Conservation (phyloP, 2,888 invertebrate species). For the Nomada fabriciana region DNA sequence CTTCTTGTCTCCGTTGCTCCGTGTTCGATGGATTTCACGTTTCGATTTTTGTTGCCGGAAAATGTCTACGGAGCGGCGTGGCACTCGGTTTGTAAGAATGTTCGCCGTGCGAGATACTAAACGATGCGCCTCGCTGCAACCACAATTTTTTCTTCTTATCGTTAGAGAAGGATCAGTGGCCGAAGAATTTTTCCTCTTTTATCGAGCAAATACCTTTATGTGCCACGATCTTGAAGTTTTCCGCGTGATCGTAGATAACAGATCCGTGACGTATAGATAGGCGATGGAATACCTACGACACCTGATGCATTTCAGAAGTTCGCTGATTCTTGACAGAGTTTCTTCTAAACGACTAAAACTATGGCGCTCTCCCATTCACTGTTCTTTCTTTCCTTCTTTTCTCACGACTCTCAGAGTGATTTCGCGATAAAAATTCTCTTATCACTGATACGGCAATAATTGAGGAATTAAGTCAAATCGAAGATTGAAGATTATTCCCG, state of each 20-base stretch:
- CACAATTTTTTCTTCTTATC: slow-evolving; percentile 25
- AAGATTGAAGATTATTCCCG: too few species aligned
- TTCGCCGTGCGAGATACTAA: background rate
- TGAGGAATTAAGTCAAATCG: too few species aligned
- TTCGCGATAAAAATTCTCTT: too few species aligned
- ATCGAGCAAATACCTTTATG: background rate
- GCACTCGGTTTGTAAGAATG: too few species aligned
- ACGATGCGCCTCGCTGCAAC: background rate
- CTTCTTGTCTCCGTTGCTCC: background rate
- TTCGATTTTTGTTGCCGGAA: too few species aligned
- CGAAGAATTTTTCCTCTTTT: slow-evolving; percentile 22
- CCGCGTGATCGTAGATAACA: slow-evolving; percentile 29
- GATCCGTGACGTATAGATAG: background rate
- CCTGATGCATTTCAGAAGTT: background rate
- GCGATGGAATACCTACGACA: background rate
- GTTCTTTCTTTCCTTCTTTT: too few species aligned
- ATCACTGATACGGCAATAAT: too few species aligned
- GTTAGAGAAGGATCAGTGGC: slow-evolving; percentile 13
- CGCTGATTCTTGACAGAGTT: background rate
- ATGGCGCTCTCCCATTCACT: background rate
- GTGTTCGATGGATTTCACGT: background rate
- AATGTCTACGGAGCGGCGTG: too few species aligned
- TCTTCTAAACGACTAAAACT: background rate
- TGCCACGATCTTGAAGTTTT: slow-evolving; percentile 13
- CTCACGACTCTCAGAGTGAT: too few species aligned